Evolutionary conservation across 1,140 invertebrate species (phyloP), one percentile per base, ranked within the genome.

Genomic region (Hydropsyche tenuis): DNA sequence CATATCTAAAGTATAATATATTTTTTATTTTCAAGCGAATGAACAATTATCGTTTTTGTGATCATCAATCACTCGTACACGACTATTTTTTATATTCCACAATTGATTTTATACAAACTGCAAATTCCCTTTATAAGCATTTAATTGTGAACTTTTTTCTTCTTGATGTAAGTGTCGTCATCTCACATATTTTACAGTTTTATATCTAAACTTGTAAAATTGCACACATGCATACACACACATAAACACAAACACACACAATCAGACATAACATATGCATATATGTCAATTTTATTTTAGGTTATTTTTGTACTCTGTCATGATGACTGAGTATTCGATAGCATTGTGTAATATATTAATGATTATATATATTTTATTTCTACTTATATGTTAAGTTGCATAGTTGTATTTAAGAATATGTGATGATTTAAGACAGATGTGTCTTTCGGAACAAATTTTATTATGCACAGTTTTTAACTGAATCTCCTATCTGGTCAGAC

Each of bases 401-500:
- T 75, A 68, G 30, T 75, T 73, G 71, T 30, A 64, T 71, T 75
- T 46, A 75, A 45, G 62, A 25, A 48, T 70, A 70, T 70, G 68
- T 70, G 68, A 70, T 70, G 48, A 70, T 70, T 70, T 70, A 56
- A 70, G 48, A 56, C 68, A 23, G 48, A 70, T 56, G 25, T 53
- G 18, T 70, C 7, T 56, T 37, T 70, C 16, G 16, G 27, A 56
- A 56, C 14, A 70, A 56, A 42, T 60, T 53, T 60, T 16, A 20
- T 25, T 25, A 27, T 22, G 56, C 56, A 60, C 56, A 60, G 23
- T 53, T 70, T 70, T 70, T 9, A 70, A 30, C 20, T 7, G 68
- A 70, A 56, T 70, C 68, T 60, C 68, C 18, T 18, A 37, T 20
- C 16, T 43, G 23, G 25, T 22, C 63, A 43, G 23, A 45, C 63